Base-by-base conservation (phyloP, 2,797 vertebrate genomes). In the Argyrosomus regius region DNA sequence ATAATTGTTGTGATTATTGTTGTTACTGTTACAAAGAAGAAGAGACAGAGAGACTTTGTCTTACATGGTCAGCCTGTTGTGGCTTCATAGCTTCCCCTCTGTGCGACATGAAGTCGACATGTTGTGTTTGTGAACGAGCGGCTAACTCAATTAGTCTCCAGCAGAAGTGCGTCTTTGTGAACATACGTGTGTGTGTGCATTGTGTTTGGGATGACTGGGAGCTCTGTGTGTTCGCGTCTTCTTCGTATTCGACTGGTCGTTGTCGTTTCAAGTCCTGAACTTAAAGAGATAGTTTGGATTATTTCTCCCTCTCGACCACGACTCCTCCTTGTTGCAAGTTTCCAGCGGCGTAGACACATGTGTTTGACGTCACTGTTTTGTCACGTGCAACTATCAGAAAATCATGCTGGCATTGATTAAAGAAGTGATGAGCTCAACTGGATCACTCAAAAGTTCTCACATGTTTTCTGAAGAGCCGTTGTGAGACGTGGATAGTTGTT, bases 171-270 rank as follows among this genome's bases (percentile, higher is more conserved):
- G 24, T 63, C 48, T 72, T 52, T 75, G 66, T 81, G 31, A 43
- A 8, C 35, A 9, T 39, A 35, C 8, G 2, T 39, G 8, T 39
- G 35, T 39, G 35, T 39, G 35, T 1, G 63, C 9, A 16, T 58
- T 75, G 61, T 86, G 80, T 83, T 65, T n/a, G 7, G 1, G 20
- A 20, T 67, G 45, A 86, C 84, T 75, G 58, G 16, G 1, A 10
- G 61, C 75, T 64, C 50, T 77, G 79, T 84, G 64, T 26, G 46
- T 75, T 0, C 41, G 58, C 41, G 65, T 63, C 41, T 54, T 46
- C 26, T 20, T 78, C 45, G 13, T 46, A 17, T 59, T 35, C 13
- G 24, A 18, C 16, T 11, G 14, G 1, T 77, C 58, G 0, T 61
- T 67, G 57, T 0, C 16, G 35, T 3, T 3, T 80, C 3, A 63